A percentile compares a stretch with the other conserved stretches of the same genome.
These are phyloP conservation scores for Spheniscus humboldti DNA, from an alignment of 2,797 vertebrate species.

Conservation along the genomic window DNA sequence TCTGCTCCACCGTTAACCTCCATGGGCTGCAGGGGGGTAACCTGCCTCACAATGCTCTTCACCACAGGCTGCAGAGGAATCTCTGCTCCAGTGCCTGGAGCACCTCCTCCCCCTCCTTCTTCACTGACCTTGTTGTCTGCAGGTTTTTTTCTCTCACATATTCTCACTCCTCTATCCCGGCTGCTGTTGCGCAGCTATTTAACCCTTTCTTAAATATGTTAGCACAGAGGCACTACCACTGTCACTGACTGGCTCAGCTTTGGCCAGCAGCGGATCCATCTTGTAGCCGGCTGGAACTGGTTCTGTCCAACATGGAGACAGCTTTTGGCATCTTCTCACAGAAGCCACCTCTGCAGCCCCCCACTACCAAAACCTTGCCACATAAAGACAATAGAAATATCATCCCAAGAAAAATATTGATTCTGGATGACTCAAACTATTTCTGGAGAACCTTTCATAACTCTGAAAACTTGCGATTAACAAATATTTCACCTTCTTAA, in stretches of 20 bases:
- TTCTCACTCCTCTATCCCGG: neutral
- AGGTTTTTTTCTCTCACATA: neutral
- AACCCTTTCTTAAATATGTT: neutral
- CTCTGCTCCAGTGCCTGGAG: neutral
- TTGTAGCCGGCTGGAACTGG: rapidly evolving
- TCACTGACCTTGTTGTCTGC: neutral
- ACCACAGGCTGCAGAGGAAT: neutral
- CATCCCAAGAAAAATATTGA: neutral
- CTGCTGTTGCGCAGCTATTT: neutral
- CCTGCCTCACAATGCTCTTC: neutral
- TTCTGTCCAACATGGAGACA: neutral
- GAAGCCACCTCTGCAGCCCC: neutral
- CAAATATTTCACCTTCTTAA: neutral
- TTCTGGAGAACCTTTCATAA: neutral
- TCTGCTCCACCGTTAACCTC: too few relatives aligned
- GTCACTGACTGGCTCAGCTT: neutral
- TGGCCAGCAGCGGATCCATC: neutral
- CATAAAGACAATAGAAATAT: neutral
- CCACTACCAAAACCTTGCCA: neutral
- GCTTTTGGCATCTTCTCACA: neutral
- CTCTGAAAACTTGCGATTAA: neutral
- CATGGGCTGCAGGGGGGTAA: rapidly evolving
- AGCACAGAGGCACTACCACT: neutral
- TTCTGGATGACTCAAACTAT: neutral
- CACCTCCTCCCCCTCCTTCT: neutral